Evolutionary conservation across 2,797 vertebrate species (phyloP).

Genomic region (Sylvilagus floridanus): DNA sequence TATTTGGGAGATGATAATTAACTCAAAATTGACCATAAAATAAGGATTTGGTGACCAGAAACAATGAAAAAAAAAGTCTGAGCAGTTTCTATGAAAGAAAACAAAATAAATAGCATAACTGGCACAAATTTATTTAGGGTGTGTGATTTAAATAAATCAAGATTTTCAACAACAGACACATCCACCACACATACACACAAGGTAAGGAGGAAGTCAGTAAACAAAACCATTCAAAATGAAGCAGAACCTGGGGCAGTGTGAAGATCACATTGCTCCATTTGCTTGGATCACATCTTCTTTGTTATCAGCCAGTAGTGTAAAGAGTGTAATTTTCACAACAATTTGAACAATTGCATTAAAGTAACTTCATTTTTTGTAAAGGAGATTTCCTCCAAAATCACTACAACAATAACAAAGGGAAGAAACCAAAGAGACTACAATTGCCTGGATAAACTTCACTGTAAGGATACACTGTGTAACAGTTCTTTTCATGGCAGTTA

Average conservation of each 20-base stretch:
- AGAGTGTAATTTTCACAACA: constrained; percentile 23
- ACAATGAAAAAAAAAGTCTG: background rate
- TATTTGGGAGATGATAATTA: background rate
- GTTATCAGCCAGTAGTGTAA: background rate
- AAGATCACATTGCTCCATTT: background rate
- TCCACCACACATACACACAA: background rate
- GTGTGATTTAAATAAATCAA: background rate
- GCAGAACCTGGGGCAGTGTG: no score
- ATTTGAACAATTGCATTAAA: background rate
- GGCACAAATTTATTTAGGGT: background rate
- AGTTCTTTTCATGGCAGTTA: background rate
- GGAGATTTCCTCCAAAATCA: background rate
- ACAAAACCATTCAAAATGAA: background rate
- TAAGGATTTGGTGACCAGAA: background rate
- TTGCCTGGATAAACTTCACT: background rate
- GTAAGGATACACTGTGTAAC: background rate
- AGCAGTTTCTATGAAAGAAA: constrained; percentile 23
- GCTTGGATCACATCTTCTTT: background rate
- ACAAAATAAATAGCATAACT: background rate
- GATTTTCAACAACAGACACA: background rate
- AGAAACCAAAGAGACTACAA: background rate
- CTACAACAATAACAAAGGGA: background rate
- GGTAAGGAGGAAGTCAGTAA: background rate
- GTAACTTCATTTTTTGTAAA: background rate
- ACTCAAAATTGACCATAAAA: constrained; percentile 22